Evolutionary conservation across 2,113 vertebrate genomes (phyloP).

Genomic region (Rhea americana): DNA sequence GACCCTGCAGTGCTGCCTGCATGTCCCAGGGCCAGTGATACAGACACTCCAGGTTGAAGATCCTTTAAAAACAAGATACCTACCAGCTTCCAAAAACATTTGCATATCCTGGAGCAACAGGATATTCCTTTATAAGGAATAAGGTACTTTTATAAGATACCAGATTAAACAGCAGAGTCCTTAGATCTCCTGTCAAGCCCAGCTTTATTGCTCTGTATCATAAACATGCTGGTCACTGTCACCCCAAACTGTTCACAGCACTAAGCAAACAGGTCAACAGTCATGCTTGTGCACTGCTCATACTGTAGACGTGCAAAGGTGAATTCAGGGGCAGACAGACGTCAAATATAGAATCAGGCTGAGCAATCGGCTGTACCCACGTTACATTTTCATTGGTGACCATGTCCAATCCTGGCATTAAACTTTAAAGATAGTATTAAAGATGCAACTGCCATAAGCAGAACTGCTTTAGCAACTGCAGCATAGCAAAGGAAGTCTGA

Average conservation of each 20-base stretch:
- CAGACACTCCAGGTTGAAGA: rapidly evolving
- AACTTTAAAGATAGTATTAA: background rate
- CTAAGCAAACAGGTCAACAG: background rate
- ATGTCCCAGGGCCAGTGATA: rapidly evolving
- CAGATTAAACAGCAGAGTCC: background rate
- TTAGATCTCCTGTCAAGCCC: background rate
- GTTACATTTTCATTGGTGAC: background rate
- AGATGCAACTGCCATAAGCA: background rate
- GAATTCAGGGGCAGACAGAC: background rate
- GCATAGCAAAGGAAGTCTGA: background rate
- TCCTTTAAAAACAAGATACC: background rate
- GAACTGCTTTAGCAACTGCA: background rate
- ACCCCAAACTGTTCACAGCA: background rate
- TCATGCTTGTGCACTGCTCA: background rate
- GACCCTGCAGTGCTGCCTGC: background rate
- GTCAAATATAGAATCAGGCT: background rate
- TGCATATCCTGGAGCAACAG: background rate
- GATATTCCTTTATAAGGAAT: background rate
- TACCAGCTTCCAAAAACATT: background rate
- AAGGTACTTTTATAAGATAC: background rate
- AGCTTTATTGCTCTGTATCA: background rate
- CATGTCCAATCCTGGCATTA: background rate
- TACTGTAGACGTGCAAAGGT: background rate
- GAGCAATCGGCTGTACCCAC: background rate
- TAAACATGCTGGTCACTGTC: background rate